Percentiles rank a stretch among this genome's conserved stretches.
phyloP scores from a whole-genome alignment of 2,888 invertebrate species.

The Drosophila fungiperda region DNA sequence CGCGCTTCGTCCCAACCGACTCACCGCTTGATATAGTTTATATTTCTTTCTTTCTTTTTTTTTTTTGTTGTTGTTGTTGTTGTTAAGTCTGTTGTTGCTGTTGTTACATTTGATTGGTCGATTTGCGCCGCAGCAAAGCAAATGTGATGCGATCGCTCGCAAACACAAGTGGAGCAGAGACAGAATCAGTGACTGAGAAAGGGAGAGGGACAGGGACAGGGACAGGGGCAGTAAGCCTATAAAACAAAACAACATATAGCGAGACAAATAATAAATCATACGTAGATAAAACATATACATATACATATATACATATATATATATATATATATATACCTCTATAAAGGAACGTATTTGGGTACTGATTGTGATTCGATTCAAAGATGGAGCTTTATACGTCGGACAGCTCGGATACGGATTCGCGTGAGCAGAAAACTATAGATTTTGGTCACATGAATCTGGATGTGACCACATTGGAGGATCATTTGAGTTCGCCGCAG shows the following conservation, averaged over 20 bases:
- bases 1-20: conserved; percentile 13
- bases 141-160: conserved; percentile 50
- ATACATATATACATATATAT: conserved; percentile 8
- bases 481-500: conserved; percentile 86
- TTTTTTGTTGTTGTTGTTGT: neutral
- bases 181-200: neutral
- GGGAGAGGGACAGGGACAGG: conserved; percentile 6
- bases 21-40: neutral
- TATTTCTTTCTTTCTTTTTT: conserved; percentile 5
- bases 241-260: conserved; percentile 2
- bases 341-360: conserved; percentile 14
- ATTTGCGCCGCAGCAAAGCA: conserved; percentile 51
- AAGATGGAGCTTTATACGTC: conserved; percentile 93
- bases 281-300: conserved; percentile 10
- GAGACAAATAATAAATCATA: conserved; percentile 6
- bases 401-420: conserved; percentile 93
- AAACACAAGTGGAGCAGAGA: conserved; percentile 17
- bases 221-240: conserved; percentile 20
- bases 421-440: conserved; percentile 89
- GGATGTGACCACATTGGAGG: conserved; percentile 87
- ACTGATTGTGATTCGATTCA: conserved; percentile 17
- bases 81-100: conserved; percentile 1
- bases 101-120: conserved; percentile 18
- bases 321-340: conserved; percentile 12
- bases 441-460: conserved; percentile 88